Conservation (phyloP, 2,797 vertebrate genomes). For the Poecile montanus region DNA sequence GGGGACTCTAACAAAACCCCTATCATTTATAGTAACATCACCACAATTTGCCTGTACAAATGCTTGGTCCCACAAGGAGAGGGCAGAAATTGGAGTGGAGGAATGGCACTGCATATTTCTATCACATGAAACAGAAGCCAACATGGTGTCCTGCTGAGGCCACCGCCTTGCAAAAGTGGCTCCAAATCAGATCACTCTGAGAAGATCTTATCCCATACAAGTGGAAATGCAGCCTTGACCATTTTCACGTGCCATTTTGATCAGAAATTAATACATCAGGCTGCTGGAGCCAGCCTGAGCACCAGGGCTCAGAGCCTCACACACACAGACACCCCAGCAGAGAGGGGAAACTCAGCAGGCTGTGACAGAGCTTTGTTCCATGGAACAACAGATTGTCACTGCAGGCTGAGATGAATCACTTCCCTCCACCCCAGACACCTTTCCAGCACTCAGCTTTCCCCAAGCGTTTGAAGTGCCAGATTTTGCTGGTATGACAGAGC, state of each 20-base stretch:
- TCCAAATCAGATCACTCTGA: rapidly evolving
- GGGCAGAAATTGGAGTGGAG: not conserved
- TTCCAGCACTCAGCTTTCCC: constrained; percentile 35
- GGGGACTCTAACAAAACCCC: not conserved
- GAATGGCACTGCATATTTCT: not conserved
- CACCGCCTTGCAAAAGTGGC: not conserved
- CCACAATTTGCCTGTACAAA: not conserved
- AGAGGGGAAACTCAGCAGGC: constrained; percentile 9
- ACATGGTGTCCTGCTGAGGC: rapidly evolving
- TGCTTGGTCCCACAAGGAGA: not conserved
- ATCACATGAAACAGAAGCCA: not conserved
- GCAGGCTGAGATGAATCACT: constrained; percentile 62
- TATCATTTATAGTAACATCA: not conserved
- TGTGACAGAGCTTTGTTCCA: constrained; percentile 35
- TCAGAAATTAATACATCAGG: not conserved
- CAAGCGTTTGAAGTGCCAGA: not conserved
- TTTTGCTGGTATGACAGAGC: not conserved
- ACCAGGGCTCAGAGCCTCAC: not conserved
- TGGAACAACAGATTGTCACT: constrained; percentile 46
- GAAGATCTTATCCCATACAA: not conserved
- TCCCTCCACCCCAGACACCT: constrained; percentile 36
- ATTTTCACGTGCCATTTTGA: not conserved
- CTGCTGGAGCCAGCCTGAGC: not conserved
- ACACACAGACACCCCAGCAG: not conserved
- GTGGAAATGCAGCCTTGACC: not conserved